phyloP scores from a whole-genome alignment of 1,140 invertebrate species.

The Atta colombica region DNA sequence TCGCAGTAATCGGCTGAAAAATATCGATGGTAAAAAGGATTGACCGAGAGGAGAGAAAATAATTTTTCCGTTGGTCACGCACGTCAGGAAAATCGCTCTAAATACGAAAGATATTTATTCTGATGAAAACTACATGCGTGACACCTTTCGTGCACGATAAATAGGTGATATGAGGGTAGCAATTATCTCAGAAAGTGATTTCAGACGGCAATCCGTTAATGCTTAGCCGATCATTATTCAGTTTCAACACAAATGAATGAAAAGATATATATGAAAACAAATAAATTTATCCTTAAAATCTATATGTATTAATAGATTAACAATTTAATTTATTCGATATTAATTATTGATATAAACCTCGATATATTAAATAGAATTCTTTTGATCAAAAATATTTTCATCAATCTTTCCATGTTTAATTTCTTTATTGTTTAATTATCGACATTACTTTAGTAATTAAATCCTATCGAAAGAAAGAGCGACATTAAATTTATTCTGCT shows the following conservation, averaged over 20 bases:
- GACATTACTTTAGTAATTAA: neutral
- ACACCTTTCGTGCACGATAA: neutral
- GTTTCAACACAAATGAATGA: neutral
- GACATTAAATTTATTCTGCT: neutral
- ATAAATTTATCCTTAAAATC: neutral
- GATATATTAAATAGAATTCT: neutral
- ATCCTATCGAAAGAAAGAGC: neutral
- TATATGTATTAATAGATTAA: neutral
- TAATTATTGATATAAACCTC: neutral
- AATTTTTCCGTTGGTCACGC: slow-evolving; percentile 26
- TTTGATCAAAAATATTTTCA: neutral
- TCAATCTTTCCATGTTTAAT: neutral
- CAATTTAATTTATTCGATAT: neutral
- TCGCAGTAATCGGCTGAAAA: slow-evolving; percentile 60
- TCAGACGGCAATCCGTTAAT: neutral
- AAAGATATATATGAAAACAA: too few species aligned
- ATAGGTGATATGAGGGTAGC: neutral
- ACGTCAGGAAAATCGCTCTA: slow-evolving; percentile 14
- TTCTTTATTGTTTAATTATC: slow-evolving; percentile 1
- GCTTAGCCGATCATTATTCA: neutral
- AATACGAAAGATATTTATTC: neutral
- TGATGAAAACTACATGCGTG: neutral
- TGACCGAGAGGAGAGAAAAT: slow-evolving; percentile 15
- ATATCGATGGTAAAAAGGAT: slow-evolving; percentile 29
- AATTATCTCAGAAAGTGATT: slow-evolving; percentile 18